These are phyloP conservation scores for Tachysurus vachellii DNA, from an alignment of 2,113 vertebrate species.

Conservation along the genomic window DNA sequence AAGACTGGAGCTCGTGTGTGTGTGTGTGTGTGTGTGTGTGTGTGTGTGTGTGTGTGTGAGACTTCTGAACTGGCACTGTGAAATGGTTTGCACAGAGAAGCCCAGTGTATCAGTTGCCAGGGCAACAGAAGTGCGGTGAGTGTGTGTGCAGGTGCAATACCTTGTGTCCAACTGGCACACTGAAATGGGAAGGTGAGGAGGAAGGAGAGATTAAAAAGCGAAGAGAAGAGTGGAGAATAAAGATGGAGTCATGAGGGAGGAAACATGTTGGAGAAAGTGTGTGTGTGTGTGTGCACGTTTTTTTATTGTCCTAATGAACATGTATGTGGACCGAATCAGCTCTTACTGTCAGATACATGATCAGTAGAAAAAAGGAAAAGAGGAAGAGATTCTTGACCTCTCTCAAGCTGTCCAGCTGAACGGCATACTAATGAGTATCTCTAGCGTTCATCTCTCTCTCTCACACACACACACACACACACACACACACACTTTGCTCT, in stretches of 20 bases:
- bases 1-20: background rate
- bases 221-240: conserved; percentile 1
- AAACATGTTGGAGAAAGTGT: background rate
- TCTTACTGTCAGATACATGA: background rate
- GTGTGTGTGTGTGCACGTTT: background rate
- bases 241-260: background rate
- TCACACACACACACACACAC: too few species aligned
- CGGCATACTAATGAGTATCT: background rate
- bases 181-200: conserved; percentile 5
- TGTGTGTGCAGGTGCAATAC: conserved; percentile 72
- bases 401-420: conserved; percentile 23
- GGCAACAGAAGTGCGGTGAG: conserved; percentile 73
- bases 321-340: background rate
- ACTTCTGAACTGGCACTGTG: conserved; percentile 60
- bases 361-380: background rate
- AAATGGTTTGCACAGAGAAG: conserved; percentile 69
- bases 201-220: background rate
- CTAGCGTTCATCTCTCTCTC: background rate
- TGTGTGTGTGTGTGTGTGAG: conserved; percentile 2
- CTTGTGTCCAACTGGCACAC: conserved; percentile 66
- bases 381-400: conserved; percentile 13
- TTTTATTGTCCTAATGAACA: background rate
- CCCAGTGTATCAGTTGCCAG: conserved; percentile 71
- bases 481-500: too few species aligned
- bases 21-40: background rate